Evolutionary conservation across 2,113 vertebrate genomes (phyloP).

Genomic region (Sitta europaea): DNA sequence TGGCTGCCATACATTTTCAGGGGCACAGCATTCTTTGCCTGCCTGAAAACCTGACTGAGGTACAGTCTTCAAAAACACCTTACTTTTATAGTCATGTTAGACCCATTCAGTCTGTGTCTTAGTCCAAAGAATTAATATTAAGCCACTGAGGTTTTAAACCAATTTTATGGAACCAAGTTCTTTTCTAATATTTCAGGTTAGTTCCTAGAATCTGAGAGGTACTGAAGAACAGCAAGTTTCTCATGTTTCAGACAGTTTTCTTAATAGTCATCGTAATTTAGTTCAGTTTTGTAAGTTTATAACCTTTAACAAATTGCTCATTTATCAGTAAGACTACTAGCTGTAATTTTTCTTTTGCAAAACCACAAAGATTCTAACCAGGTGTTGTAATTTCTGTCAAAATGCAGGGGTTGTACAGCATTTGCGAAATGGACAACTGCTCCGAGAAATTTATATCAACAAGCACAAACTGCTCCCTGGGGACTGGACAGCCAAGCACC

Average conservation of each 20-base stretch:
- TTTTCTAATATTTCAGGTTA: background rate
- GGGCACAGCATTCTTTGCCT: background rate
- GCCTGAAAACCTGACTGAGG: background rate
- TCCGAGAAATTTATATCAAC: conserved; percentile 84
- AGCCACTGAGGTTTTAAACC: background rate
- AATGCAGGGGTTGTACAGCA: conserved; percentile 91
- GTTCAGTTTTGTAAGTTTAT: background rate
- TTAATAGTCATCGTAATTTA: background rate
- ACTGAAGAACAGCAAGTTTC: background rate
- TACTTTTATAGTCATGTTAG: background rate
- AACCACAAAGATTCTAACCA: background rate
- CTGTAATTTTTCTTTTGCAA: background rate
- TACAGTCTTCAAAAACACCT: background rate
- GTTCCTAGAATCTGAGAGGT: background rate
- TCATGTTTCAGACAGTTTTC: background rate
- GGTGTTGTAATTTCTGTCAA: background rate
- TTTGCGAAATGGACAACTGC: conserved; percentile 85
- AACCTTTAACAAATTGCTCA: background rate
- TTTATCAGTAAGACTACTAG: background rate
- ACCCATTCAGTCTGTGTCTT: background rate
- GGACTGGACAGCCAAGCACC: conserved; percentile 82
- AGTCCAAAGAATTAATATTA: background rate
- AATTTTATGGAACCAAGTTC: background rate
- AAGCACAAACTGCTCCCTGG: conserved; percentile 79
- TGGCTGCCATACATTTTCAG: background rate